Evolutionary conservation across 1,140 invertebrate genomes (phyloP).

Genomic region (Drosophila tani): DNA sequence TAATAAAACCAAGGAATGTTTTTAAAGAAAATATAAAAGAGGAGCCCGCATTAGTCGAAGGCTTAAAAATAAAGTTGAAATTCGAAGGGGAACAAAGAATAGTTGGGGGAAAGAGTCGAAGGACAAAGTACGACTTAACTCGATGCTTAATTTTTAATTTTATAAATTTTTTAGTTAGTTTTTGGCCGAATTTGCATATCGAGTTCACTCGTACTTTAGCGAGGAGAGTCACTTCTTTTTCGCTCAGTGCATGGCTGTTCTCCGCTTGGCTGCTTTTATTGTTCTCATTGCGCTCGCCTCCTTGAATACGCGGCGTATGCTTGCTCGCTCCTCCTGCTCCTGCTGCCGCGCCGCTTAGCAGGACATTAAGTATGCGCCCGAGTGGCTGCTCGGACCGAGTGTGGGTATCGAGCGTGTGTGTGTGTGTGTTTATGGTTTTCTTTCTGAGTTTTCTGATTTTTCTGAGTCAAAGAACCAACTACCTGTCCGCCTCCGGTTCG

Average conservation of each 20-base stretch:
- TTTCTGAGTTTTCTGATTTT: background rate
- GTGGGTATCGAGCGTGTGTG: background rate
- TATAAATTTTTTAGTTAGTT: too few species aligned
- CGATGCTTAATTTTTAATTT: background rate
- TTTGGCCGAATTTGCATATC: background rate
- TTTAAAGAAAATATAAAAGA: background rate
- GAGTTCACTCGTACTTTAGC: background rate
- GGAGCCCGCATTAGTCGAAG: too few species aligned
- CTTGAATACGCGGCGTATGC: background rate
- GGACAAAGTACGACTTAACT: background rate
- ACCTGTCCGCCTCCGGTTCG: conserved; percentile 48
- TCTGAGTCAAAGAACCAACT: conserved; percentile 32
- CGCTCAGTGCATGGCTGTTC: background rate
- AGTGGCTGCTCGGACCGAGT: conserved; percentile 15
- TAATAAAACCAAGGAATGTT: background rate
- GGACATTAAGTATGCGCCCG: conserved; percentile 51
- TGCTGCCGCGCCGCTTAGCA: conserved; percentile 6
- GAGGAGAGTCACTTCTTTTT: background rate
- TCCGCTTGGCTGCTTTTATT: conserved; percentile 14
- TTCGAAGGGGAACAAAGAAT: background rate
- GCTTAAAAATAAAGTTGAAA: too few species aligned
- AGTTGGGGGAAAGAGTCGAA: background rate
- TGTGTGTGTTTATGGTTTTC: background rate
- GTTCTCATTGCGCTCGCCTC: conserved; percentile 1
- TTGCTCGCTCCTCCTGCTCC: background rate